Percentiles rank a stretch among this genome's conserved stretches.
phyloP scores from a whole-genome alignment of 2,888 invertebrate species.

The Meliscaeva auricollis region DNA sequence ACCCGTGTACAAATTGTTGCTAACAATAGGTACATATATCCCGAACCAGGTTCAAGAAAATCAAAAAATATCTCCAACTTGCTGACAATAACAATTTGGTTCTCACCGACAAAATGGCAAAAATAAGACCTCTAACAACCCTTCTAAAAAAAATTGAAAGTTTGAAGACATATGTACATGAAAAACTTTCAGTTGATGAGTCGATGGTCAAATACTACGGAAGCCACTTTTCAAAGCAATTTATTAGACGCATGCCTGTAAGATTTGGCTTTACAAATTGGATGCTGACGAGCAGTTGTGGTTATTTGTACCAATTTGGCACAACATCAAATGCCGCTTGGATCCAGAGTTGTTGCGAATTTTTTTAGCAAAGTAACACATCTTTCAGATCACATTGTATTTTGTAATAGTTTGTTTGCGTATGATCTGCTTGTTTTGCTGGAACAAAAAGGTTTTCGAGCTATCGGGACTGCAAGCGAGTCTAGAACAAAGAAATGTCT shows the following conservation, averaged over 20 bases:
- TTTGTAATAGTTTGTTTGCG: slow-evolving; percentile 33
- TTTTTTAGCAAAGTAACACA: slow-evolving; percentile 41
- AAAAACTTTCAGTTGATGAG: too few species aligned
- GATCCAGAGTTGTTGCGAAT: slow-evolving; percentile 44
- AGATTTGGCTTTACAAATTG: too few species aligned
- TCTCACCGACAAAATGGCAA: too few species aligned
- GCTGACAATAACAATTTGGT: too few species aligned
- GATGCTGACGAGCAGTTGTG: slow-evolving; percentile 6
- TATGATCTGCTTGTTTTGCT: slow-evolving; percentile 29
- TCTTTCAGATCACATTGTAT: slow-evolving; percentile 28
- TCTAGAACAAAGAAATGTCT: slow-evolving; percentile 35
- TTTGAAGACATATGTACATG: too few species aligned
- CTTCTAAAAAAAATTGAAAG: too few species aligned
- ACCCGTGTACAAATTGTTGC: slow-evolving; percentile 2
- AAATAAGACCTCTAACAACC: too few species aligned
- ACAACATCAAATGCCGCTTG: slow-evolving; percentile 26
- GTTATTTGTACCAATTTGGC: not conserved
- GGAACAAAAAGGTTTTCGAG: slow-evolving; percentile 34
- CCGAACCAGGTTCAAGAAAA: too few species aligned
- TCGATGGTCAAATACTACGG: too few species aligned
- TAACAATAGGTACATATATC: not conserved
- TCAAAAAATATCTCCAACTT: too few species aligned
- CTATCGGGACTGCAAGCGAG: slow-evolving; percentile 35
- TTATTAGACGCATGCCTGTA: too few species aligned
- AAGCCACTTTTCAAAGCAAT: too few species aligned